phyloP scores from a whole-genome alignment of 2,888 invertebrate genomes.

The Chalcosyrphus nemorum region DNA sequence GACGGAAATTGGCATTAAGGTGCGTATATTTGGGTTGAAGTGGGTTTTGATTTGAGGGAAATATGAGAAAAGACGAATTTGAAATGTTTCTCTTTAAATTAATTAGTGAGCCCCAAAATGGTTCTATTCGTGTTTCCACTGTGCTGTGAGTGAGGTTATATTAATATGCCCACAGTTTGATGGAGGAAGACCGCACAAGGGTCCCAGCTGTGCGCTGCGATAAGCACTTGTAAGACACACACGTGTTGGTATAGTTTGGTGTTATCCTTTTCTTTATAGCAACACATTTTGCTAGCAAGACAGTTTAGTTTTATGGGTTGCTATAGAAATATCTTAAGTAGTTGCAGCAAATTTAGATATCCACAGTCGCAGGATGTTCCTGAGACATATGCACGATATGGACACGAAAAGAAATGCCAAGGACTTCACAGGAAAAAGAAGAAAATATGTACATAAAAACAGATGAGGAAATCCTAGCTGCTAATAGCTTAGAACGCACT shows the following conservation, averaged over 20 bases:
- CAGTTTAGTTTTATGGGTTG: slow-evolving; percentile 7
- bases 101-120: background rate
- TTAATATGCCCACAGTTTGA: background rate
- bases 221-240: background rate
- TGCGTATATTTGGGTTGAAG: background rate
- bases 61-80: background rate
- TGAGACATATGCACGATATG: too few species aligned
- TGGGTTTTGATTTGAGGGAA: background rate
- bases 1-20: background rate
- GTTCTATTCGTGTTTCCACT: too few species aligned
- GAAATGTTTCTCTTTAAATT: background rate
- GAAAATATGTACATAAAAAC: too few species aligned
- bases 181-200: background rate
- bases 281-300: background rate
- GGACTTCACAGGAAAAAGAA: too few species aligned
- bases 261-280: background rate
- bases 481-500: too few species aligned
- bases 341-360: too few species aligned
- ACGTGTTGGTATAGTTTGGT: background rate
- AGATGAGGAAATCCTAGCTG: too few species aligned
- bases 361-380: too few species aligned
- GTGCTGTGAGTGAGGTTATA: too few species aligned
- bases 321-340: too few species aligned
- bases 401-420: too few species aligned
- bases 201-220: background rate